These are phyloP conservation scores for Sarcophaga peregrina DNA, from an alignment of 1,140 invertebrate genomes.

Conservation along the genomic window DNA sequence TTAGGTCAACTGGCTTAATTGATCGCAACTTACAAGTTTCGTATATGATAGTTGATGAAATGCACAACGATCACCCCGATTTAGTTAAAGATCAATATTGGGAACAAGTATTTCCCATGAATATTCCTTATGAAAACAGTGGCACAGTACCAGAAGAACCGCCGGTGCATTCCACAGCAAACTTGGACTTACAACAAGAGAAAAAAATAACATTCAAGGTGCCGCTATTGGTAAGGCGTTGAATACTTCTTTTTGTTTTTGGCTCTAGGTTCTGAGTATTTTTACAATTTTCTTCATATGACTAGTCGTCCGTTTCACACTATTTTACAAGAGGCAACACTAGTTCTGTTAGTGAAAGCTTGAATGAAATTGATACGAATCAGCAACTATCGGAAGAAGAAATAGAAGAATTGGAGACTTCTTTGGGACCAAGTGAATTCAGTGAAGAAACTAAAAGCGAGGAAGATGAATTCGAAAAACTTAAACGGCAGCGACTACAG, in stretches of 20 bases:
- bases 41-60: conserved; percentile 92
- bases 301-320: neutral
- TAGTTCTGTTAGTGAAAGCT: too few relatives aligned
- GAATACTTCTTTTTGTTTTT: neutral
- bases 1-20: conserved; percentile 89
- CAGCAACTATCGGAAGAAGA: too few relatives aligned
- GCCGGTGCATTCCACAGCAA: conserved; percentile 10
- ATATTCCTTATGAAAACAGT: conserved; percentile 72
- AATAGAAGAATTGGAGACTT: too few relatives aligned
- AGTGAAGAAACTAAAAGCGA: neutral
- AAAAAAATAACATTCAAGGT: neutral
- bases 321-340: neutral
- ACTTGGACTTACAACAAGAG: neutral
- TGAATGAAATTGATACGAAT: too few relatives aligned
- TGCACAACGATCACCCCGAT: conserved; percentile 91
- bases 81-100: conserved; percentile 88
- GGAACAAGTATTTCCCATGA: conserved; percentile 86
- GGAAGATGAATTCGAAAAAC: conserved; percentile 21
- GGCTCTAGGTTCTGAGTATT: neutral
- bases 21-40: conserved; percentile 88
- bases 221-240: neutral
- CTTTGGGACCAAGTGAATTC: neutral
- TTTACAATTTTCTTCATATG: neutral
- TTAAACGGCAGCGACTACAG: neutral
- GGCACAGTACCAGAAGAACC: neutral